Evolutionary conservation across 2,797 vertebrate species (phyloP), one percentile per base, ranked within the genome.

Genomic region (Tachyglossus aculeatus): DNA sequence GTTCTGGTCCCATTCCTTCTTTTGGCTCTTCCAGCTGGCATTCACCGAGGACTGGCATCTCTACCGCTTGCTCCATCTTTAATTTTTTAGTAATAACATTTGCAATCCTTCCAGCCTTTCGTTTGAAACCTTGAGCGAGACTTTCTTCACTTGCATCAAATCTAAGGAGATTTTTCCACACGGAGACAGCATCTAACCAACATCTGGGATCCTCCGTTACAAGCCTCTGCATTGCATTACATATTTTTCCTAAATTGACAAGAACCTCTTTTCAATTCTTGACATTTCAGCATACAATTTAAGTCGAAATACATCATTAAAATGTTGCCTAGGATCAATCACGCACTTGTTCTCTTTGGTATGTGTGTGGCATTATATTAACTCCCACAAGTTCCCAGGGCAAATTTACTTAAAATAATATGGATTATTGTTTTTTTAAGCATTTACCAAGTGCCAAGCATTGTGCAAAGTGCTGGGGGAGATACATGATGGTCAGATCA

Each of bases 161-260:
- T 39, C 68, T 67, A 34, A 53, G 41, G 78, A 93, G 75, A 31
- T 56, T 84, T 78, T 68, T 82, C 97, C 97, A 98, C 44, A 87
- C 57, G 78, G 88, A 80, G 69, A 94, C 72, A 77, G 85, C 58
- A 43, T 81, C 70, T 53, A 72, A 71, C 96, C 96, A 98, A 19
- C 77, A 74, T 27, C 80, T 73, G 0, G 70, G 81, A 44, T 95
- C 90, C 52, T 88, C 91, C 27, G 86, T 53, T 70, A 97, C 59
- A 70, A 87, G 91, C 68, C 84, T 92, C 82, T 91, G 91, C 64
- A 98, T 84, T 24, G 93, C 58, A 54, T 77, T 64, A 33, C 90
- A 43, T 63, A 85, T 41, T 78, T 78, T 91, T 55, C 92, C 92
- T 94, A 68, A 64, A 81, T 39, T 33, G 77, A 82, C 9, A 57